These are phyloP conservation scores for Exocentrus adspersus DNA, from an alignment of 2,888 invertebrate genomes.

Conservation along the genomic window DNA sequence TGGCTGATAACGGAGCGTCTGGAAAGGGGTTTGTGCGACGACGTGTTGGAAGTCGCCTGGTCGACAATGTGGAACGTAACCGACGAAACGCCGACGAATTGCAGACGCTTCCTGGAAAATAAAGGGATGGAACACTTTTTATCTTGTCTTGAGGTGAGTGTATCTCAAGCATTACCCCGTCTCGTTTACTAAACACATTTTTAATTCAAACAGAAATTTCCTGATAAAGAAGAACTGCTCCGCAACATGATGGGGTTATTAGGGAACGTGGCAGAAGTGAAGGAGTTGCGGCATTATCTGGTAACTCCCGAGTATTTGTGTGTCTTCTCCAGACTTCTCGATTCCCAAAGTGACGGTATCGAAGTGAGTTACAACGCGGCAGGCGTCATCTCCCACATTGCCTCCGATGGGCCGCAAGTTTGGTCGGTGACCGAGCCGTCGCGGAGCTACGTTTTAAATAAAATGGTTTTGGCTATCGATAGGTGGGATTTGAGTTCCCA, in stretches of 20 bases:
- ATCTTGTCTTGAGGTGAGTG: slow-evolving; percentile 81
- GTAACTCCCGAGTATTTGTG: slow-evolving; percentile 87
- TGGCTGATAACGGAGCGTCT: slow-evolving; percentile 85
- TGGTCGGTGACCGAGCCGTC: slow-evolving; percentile 83
- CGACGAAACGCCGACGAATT: slow-evolving; percentile 96
- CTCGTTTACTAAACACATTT: neutral
- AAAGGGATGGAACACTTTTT: slow-evolving; percentile 92
- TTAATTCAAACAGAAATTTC: slow-evolving; percentile 74
- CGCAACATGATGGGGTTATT: slow-evolving; percentile 98
- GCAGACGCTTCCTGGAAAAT: slow-evolving; percentile 87
- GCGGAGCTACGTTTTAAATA: slow-evolving; percentile 75
- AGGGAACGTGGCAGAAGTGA: slow-evolving; percentile 97
- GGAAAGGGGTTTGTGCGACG: slow-evolving; percentile 83
- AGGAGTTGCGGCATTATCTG: slow-evolving; percentile 79
- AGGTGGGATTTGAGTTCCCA: slow-evolving; percentile 89
- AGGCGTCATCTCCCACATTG: slow-evolving; percentile 94
- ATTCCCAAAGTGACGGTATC: slow-evolving; percentile 90
- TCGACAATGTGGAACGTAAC: slow-evolving; percentile 99
- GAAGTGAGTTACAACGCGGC: slow-evolving; percentile 95
- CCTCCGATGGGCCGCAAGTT: slow-evolving; percentile 85
- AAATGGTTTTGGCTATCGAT: slow-evolving; percentile 84
- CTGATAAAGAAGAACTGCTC: slow-evolving; percentile 87
- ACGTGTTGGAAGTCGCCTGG: slow-evolving; percentile 98
- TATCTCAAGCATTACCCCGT: too few relatives aligned
- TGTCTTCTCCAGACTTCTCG: slow-evolving; percentile 87